Percentiles rank a stretch among this genome's conserved stretches.
phyloP scores from a whole-genome alignment of 2,797 vertebrate genomes.

The Muraenolepis orangiensis region DNA sequence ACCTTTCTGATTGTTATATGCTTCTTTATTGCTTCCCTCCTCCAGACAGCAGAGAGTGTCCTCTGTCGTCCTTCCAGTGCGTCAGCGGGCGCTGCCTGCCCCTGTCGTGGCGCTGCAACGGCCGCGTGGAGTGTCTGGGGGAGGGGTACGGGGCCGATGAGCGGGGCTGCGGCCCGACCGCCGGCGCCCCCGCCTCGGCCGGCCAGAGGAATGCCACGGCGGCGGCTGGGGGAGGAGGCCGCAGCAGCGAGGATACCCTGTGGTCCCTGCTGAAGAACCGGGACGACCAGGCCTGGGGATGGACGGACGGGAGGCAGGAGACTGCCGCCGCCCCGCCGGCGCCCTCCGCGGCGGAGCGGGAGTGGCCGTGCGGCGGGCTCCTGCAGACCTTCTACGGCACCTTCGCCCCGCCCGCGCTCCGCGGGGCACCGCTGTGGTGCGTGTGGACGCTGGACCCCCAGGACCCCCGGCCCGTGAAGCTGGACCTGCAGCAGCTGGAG shows the following conservation, averaged over 20 bases:
- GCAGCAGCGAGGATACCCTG: conserved; percentile 25
- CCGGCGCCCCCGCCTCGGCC: no score
- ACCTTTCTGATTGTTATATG: no score
- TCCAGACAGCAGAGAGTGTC: conserved; percentile 69
- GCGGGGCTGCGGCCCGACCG: conserved; percentile 67
- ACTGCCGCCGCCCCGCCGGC: conserved; percentile 27
- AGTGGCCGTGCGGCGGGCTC: conserved; percentile 77
- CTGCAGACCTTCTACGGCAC: conserved; percentile 84
- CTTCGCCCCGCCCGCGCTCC: conserved; percentile 75
- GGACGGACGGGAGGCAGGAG: neutral
- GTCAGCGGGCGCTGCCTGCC: conserved; percentile 78
- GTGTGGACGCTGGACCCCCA: conserved; percentile 84
- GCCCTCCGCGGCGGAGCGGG: conserved; percentile 56
- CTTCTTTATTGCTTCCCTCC: no score
- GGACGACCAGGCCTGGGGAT: conserved; percentile 8
- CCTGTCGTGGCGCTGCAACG: conserved; percentile 78
- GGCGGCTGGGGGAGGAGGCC: no score
- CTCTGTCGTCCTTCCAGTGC: conserved; percentile 77
- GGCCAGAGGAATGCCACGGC: no score
- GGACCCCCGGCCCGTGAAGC: conserved; percentile 79
- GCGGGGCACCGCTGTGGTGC: conserved; percentile 59
- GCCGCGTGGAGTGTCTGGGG: conserved; percentile 74
- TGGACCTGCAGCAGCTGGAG: conserved; percentile 79
- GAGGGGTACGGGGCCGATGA: conserved; percentile 74
- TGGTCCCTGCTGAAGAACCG: conserved; percentile 33